These are phyloP conservation scores for Cataglyphis altisquamis DNA, from an alignment of 2,888 invertebrate species.

Conservation along the genomic window DNA sequence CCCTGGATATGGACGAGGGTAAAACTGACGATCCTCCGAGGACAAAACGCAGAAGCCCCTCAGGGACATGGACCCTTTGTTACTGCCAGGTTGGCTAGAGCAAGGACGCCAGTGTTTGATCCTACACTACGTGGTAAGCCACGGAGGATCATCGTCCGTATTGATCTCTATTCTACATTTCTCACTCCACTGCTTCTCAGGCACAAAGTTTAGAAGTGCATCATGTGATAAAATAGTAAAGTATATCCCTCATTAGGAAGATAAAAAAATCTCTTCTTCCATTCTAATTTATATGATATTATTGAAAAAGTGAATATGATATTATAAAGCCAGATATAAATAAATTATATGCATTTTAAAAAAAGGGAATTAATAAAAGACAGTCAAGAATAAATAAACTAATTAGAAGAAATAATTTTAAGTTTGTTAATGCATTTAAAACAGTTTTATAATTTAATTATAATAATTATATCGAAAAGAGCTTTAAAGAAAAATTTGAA, in stretches of 20 bases:
- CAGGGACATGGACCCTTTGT: slow-evolving; percentile 71
- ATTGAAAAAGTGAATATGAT: background rate
- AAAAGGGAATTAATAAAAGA: background rate
- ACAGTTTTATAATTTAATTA: background rate
- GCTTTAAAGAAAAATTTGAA: background rate
- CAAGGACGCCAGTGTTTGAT: slow-evolving; percentile 71
- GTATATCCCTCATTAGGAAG: background rate
- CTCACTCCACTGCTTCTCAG: slow-evolving; percentile 34
- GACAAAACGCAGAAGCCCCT: slow-evolving; percentile 75
- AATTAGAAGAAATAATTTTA: background rate
- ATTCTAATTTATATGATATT: background rate
- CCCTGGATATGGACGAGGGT: slow-evolving; percentile 69
- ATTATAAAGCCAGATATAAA: background rate
- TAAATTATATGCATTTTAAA: background rate
- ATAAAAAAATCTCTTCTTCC: background rate
- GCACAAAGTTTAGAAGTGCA: slow-evolving; percentile 27
- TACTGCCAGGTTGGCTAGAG: slow-evolving; percentile 70
- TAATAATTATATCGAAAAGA: background rate
- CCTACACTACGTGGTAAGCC: slow-evolving; percentile 71
- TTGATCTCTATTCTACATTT: slow-evolving; percentile 59
- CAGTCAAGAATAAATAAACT: background rate
- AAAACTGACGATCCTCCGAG: slow-evolving; percentile 73
- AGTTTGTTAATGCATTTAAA: background rate
- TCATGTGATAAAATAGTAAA: slow-evolving; percentile 8
- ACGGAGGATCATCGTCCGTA: slow-evolving; percentile 66